Percentiles rank a stretch among this genome's conserved stretches.
Conservation (phyloP, 1,140 invertebrate genomes). For the Pentalonia nigronervosa region DNA sequence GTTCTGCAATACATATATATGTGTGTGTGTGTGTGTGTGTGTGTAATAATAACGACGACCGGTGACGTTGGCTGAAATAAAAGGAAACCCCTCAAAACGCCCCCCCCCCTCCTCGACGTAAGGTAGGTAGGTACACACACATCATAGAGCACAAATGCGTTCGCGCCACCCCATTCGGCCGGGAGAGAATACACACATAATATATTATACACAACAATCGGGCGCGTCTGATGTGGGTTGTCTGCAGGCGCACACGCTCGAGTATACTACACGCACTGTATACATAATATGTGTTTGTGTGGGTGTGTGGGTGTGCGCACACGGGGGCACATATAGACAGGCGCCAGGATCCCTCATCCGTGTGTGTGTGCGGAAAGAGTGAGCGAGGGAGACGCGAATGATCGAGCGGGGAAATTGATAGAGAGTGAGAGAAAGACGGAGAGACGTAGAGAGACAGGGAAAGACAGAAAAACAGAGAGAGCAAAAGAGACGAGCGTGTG, state of each 20-base stretch:
- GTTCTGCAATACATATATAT: neutral
- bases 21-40: too few relatives aligned
- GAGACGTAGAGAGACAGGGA: neutral
- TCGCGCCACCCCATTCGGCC: neutral
- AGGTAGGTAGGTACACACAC: neutral
- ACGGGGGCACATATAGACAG: conserved; percentile 33
- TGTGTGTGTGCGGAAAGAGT: neutral
- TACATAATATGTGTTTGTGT: neutral
- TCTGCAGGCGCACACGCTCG: neutral
- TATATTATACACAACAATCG: neutral
- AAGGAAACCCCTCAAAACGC: conserved; percentile 41
- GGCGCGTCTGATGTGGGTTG: conserved; percentile 47
- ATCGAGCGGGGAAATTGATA: neutral
- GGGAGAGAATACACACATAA: neutral
- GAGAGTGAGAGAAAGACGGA: too few relatives aligned
- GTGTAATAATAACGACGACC: neutral
- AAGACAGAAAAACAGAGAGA: neutral
- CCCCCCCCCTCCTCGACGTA: too few relatives aligned
- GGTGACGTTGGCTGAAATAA: conserved; percentile 44
- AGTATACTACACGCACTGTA: neutral
- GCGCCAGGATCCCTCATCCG: conserved; percentile 50
- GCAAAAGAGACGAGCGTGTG: neutral
- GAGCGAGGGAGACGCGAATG: neutral
- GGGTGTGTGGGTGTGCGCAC: neutral
- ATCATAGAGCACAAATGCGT: neutral